Conservation (phyloP, 2,113 vertebrate genomes). For the Cepphus grylle region DNA sequence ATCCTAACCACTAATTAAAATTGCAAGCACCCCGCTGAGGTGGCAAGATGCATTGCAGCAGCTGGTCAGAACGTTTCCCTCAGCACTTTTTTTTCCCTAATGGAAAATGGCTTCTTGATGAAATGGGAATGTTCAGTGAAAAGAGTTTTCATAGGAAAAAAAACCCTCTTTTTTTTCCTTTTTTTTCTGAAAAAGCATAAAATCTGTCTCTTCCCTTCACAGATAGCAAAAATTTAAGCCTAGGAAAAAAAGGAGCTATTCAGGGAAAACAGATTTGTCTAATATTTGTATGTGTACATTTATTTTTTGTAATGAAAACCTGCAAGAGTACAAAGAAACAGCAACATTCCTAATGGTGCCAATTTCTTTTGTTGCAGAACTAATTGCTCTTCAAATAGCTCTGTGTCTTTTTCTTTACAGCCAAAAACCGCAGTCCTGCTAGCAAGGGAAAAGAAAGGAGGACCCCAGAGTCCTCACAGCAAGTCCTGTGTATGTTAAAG, state of each 20-base stretch:
- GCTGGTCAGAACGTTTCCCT: background rate
- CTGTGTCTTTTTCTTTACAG: background rate
- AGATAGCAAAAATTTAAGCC: background rate
- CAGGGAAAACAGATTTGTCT: background rate
- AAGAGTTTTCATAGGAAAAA: background rate
- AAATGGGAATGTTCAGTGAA: background rate
- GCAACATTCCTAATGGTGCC: background rate
- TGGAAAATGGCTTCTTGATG: background rate
- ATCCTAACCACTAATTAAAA: background rate
- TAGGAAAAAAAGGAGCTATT: background rate
- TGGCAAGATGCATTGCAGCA: background rate
- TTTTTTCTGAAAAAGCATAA: background rate
- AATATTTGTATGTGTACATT: background rate
- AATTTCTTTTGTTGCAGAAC: background rate
- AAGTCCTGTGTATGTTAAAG: background rate
- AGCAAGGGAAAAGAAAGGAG: background rate
- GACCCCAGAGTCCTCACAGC: background rate
- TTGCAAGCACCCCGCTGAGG: background rate
- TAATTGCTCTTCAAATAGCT: background rate
- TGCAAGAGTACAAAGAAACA: background rate
- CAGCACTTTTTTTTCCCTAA: background rate
- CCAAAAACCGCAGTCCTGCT: background rate
- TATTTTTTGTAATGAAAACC: background rate
- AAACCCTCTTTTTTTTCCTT: fast-evolving
- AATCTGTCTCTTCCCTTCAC: background rate